phyloP scores from a whole-genome alignment of 2,113 vertebrate species.

The Kobus ellipsiprymnus region DNA sequence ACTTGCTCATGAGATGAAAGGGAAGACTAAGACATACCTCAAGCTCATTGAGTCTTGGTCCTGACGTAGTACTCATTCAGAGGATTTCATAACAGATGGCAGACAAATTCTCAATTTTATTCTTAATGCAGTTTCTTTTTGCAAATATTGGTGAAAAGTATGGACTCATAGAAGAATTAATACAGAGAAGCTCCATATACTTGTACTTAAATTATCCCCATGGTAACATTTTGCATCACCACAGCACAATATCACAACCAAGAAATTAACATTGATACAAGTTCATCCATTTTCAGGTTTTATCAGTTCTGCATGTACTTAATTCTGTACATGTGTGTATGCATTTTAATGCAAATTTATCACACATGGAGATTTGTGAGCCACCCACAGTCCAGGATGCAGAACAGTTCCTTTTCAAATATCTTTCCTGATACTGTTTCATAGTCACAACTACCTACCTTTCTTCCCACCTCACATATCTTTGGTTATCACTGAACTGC shows the following conservation, averaged over 20 bases:
- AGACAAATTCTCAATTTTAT: background rate
- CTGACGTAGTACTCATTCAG: background rate
- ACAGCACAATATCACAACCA: background rate
- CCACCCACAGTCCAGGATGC: background rate
- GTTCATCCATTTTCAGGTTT: background rate
- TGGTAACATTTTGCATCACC: fast-evolving
- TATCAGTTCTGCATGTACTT: background rate
- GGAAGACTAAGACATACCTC: background rate
- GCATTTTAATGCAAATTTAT: background rate
- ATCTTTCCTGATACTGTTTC: background rate
- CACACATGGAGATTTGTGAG: background rate
- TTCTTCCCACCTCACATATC: background rate
- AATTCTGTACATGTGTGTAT: background rate
- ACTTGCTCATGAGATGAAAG: background rate
- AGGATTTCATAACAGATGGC: background rate
- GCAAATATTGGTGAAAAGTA: background rate
- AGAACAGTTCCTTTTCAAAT: background rate
- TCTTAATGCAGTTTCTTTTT: background rate
- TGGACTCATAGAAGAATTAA: background rate
- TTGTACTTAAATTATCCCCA: background rate
- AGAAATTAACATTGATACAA: background rate
- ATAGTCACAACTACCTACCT: fast-evolving
- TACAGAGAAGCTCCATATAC: background rate
- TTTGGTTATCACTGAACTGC: background rate
- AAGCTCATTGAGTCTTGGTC: background rate